phyloP scores from a whole-genome alignment of 2,113 vertebrate species.

The Procavia capensis region DNA sequence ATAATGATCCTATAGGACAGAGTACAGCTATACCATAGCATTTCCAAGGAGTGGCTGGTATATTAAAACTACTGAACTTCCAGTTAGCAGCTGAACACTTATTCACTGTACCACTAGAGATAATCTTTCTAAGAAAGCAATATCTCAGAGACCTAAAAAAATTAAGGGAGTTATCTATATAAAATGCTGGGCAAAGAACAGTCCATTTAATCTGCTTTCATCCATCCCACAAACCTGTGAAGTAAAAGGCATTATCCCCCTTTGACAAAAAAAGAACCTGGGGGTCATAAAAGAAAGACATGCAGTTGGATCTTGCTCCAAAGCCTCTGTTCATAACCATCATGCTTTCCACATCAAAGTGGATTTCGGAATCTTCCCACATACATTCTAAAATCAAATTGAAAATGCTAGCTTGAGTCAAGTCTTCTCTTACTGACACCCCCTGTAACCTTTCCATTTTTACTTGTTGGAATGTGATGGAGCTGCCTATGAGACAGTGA shows the following conservation, averaged over 20 bases:
- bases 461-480: not conserved
- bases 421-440: not conserved
- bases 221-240: not conserved
- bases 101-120: not conserved
- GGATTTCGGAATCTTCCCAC: not conserved
- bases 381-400: constrained; percentile 10
- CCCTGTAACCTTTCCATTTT: not conserved
- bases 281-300: not conserved
- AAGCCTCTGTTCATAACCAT: not conserved
- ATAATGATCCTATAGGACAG: no score
- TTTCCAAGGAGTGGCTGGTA: no score
- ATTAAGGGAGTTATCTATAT: not conserved
- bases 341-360: not conserved
- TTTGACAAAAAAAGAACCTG: not conserved
- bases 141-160: not conserved
- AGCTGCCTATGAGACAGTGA: not conserved
- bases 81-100: no score
- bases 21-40: no score
- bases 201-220: not conserved
- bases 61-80: no score
- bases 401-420: not conserved
- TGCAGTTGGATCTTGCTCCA: not conserved
- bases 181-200: not conserved
- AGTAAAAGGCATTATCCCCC: not conserved
- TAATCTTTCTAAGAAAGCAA: not conserved